Conservation (phyloP, 1,140 invertebrate genomes). For the Trichonephila clavata region DNA sequence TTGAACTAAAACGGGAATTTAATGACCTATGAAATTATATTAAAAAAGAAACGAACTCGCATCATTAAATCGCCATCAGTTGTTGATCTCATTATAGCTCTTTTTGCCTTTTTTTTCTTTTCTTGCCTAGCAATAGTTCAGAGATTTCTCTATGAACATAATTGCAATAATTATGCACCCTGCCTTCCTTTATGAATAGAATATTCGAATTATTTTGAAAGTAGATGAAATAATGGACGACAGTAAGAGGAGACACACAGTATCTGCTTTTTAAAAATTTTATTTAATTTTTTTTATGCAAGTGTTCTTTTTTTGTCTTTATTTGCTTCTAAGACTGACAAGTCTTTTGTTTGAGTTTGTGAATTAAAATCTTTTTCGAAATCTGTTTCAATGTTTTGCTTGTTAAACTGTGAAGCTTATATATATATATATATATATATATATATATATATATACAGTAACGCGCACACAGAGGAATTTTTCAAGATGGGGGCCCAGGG, state of each 20-base stretch:
- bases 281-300: neutral
- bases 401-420: no score
- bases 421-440: no score
- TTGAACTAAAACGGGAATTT: neutral
- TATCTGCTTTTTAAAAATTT: neutral
- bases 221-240: neutral
- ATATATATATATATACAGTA: no score
- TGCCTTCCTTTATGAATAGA: neutral
- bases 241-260: neutral
- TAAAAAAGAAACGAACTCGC: slow-evolving; percentile 37
- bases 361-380: no score
- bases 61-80: slow-evolving; percentile 33
- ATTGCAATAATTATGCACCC: slow-evolving; percentile 9
- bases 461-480: no score
- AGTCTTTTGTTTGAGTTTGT: no score
- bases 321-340: no score
- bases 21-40: slow-evolving; percentile 32
- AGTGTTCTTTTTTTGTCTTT: no score
- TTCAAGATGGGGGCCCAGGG: no score
- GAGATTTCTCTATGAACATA: neutral
- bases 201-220: neutral
- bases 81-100: slow-evolving; percentile 29
- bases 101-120: neutral
- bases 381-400: no score
- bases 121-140: neutral